phyloP scores from a whole-genome alignment of 1,140 invertebrate genomes.

The Drosophila willistoni region DNA sequence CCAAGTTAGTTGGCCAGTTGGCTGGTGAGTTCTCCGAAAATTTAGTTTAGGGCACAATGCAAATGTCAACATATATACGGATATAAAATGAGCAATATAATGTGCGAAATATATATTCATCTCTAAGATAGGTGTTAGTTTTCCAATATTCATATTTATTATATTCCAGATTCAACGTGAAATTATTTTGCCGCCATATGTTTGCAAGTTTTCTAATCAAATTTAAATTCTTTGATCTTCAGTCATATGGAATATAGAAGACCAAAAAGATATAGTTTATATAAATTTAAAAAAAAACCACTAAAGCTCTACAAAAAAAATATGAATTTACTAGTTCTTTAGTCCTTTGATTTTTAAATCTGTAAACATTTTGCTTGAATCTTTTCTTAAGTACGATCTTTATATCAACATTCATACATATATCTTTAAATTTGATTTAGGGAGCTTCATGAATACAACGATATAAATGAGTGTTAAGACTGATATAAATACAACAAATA shows the following conservation, averaged over 20 bases:
- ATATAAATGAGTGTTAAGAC: too few relatives aligned
- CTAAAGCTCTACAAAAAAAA: too few relatives aligned
- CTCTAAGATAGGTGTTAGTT: background rate
- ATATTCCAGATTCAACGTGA: too few relatives aligned
- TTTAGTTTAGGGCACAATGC: slow-evolving; percentile 19
- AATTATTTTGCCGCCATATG: background rate
- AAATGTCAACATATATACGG: slow-evolving; percentile 30
- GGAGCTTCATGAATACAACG: too few relatives aligned
- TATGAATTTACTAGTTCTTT: too few relatives aligned
- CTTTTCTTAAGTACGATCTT: too few relatives aligned
- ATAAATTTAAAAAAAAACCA: too few relatives aligned
- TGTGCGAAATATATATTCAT: background rate
- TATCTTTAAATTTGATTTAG: too few relatives aligned
- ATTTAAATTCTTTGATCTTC: slow-evolving; percentile 12
- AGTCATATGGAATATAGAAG: background rate
- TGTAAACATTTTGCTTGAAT: too few relatives aligned
- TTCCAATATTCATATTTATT: background rate
- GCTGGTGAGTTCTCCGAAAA: slow-evolving; percentile 43
- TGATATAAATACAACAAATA: too few relatives aligned
- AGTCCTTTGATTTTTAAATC: too few relatives aligned
- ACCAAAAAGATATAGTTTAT: background rate
- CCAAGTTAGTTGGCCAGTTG: slow-evolving; percentile 12
- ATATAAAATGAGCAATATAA: slow-evolving; percentile 1
- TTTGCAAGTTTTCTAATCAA: slow-evolving; percentile 1
- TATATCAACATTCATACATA: too few relatives aligned